Evolutionary conservation across 2,113 vertebrate species (phyloP).

Genomic region (Odontophorus gujanensis): DNA sequence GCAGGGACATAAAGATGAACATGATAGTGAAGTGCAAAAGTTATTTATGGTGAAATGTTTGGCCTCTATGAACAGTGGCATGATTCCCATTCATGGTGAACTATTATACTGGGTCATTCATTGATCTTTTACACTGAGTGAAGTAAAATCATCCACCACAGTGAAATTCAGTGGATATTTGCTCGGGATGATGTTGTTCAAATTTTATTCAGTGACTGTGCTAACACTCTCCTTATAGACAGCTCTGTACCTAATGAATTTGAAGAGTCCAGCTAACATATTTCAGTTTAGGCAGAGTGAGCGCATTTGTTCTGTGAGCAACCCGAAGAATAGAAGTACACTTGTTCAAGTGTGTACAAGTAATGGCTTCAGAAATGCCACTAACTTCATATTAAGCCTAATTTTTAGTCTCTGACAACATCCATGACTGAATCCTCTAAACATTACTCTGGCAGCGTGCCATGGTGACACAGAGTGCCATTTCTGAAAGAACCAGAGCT

Average conservation of each 20-base stretch:
- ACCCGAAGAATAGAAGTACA: not conserved
- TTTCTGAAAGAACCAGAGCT: not conserved
- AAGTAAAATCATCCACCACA: not conserved
- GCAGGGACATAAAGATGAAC: not conserved
- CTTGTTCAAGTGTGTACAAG: not conserved
- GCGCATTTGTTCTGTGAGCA: not conserved
- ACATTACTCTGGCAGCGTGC: not conserved
- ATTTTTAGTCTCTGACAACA: not conserved
- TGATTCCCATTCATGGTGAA: not conserved
- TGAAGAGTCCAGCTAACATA: not conserved
- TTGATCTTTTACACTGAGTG: not conserved
- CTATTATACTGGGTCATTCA: not conserved
- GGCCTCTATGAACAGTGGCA: accelerated
- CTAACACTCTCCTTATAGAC: not conserved
- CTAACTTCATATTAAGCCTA: not conserved
- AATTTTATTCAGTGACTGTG: not conserved
- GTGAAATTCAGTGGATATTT: not conserved
- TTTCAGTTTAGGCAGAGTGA: accelerated
- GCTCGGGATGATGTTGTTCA: not conserved
- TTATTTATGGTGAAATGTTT: not conserved
- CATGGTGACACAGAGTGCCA: not conserved
- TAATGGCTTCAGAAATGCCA: not conserved
- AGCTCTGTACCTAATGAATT: not conserved
- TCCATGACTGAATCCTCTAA: not conserved
- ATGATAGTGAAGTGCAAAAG: not conserved